Percentiles rank a stretch among this genome's conserved stretches.
These are phyloP conservation scores for Panthera uncia DNA, from an alignment of 2,113 vertebrate genomes.

Conservation along the genomic window DNA sequence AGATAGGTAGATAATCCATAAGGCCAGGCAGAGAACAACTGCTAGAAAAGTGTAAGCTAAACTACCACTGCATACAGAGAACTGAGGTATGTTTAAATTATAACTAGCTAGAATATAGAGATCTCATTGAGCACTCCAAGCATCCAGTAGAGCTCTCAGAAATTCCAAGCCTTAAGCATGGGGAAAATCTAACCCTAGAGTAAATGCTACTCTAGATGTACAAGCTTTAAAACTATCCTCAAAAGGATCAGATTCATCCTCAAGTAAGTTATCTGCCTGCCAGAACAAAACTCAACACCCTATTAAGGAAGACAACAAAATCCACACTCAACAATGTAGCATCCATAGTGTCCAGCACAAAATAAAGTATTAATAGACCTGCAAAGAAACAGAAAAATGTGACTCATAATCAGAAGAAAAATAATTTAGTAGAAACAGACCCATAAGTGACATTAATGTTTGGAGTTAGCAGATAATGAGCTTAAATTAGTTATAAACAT, in stretches of 20 bases:
- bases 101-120: neutral
- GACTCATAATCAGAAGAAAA: neutral
- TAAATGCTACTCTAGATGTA: neutral
- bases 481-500: neutral
- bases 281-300: neutral
- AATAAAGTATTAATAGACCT: neutral
- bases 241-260: neutral
- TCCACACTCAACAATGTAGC: neutral
- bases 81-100: neutral
- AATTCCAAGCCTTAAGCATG: neutral
- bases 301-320: slow-evolving; percentile 1
- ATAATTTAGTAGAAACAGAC: neutral
- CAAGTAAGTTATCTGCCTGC: neutral
- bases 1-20: neutral
- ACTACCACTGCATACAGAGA: neutral
- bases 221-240: neutral
- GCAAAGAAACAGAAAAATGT: slow-evolving; percentile 17
- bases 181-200: neutral
- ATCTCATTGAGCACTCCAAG: neutral
- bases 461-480: neutral
- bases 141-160: neutral
- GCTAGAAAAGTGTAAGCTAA: neutral
- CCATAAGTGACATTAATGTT: neutral
- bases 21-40: neutral
- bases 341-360: neutral